Percentiles rank a stretch among this genome's conserved stretches.
Conservation (phyloP, 2,888 invertebrate genomes). For the Drosophila infuscata region DNA sequence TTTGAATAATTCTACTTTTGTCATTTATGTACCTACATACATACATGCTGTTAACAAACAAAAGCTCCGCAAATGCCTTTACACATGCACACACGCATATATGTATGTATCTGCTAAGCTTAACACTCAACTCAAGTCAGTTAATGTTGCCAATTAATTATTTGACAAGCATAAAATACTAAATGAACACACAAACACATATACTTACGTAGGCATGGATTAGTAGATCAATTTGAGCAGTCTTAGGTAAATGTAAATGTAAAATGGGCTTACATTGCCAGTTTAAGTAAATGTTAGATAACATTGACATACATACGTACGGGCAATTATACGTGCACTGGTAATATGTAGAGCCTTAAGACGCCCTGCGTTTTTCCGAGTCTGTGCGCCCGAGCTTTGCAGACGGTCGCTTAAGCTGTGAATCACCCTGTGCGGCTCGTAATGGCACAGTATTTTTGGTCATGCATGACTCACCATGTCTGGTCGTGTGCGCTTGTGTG, state of each 20-base stretch:
- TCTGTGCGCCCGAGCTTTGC: neutral
- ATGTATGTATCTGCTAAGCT: neutral
- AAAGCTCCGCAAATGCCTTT: slow-evolving; percentile 6
- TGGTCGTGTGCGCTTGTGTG: slow-evolving; percentile 1
- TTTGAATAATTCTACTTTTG: neutral
- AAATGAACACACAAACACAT: neutral
- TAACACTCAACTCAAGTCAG: neutral
- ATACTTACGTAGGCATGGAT: neutral
- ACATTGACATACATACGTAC: neutral
- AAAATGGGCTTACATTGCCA: neutral
- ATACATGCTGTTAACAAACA: neutral
- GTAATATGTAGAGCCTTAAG: neutral
- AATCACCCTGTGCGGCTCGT: neutral
- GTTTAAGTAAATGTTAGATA: neutral
- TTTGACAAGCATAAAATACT: neutral
- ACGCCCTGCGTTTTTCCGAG: neutral
- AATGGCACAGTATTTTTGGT: neutral
- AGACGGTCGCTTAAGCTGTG: neutral
- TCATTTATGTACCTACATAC: slow-evolving; percentile 6
- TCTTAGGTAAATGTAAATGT: neutral
- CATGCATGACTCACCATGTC: neutral
- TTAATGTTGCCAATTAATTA: neutral
- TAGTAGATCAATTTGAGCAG: neutral
- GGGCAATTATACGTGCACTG: neutral
- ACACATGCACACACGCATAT: neutral